A percentile compares a stretch with the other conserved stretches of the same genome.
phyloP scores from a whole-genome alignment of 2,797 vertebrate species.

The Poeciliopsis presidionis region DNA sequence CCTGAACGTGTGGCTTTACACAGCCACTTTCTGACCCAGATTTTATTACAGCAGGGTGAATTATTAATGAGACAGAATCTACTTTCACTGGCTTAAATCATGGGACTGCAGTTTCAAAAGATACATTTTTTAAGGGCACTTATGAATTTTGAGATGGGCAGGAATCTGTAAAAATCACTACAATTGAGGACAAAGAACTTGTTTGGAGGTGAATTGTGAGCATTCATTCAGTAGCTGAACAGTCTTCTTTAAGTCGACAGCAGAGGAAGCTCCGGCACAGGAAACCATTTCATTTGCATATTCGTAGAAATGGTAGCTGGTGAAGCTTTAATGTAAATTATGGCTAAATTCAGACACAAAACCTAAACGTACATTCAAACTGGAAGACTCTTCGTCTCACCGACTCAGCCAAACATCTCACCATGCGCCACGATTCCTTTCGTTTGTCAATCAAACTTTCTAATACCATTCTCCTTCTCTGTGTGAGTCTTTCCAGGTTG shows the following conservation, averaged over 20 bases:
- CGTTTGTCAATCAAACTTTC: no score
- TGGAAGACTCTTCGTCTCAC: no score
- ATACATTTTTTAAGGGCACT: slow-evolving; percentile 11
- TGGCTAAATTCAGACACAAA: background rate
- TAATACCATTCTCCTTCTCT: no score
- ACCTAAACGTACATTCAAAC: no score
- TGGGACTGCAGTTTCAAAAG: slow-evolving; percentile 32
- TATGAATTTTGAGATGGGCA: background rate
- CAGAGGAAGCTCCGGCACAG: background rate
- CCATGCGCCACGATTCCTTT: no score
- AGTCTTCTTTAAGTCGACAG: background rate
- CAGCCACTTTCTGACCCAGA: slow-evolving; percentile 26
- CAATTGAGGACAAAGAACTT: background rate
- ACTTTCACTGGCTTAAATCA: slow-evolving; percentile 58
- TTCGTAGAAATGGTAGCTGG: background rate
- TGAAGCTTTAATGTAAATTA: background rate
- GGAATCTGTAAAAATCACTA: background rate
- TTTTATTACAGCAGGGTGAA: slow-evolving; percentile 65
- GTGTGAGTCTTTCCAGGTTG: no score
- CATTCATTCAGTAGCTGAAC: background rate
- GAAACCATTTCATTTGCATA: background rate
- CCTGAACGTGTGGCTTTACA: slow-evolving; percentile 1
- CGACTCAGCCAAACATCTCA: no score
- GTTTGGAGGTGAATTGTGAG: background rate
- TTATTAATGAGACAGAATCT: slow-evolving; percentile 69